These are phyloP conservation scores for Falco naumanni DNA, from an alignment of 2,797 vertebrate genomes.

Conservation along the genomic window DNA sequence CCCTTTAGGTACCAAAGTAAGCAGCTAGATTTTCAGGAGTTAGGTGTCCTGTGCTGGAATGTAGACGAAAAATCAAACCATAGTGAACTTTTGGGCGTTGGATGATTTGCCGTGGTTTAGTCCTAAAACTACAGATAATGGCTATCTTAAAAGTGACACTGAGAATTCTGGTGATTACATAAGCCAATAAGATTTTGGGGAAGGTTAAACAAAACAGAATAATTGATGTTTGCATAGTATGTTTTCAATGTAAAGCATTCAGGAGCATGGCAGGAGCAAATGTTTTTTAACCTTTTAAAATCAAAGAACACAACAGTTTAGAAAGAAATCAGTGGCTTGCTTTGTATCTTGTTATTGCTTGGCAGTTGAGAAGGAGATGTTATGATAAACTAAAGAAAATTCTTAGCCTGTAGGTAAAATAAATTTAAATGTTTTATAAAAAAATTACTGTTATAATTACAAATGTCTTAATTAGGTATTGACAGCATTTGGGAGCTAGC, in stretches of 20 bases:
- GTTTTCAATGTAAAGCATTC: neutral
- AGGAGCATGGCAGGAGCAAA: neutral
- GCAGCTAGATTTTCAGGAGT: neutral
- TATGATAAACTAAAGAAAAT: neutral
- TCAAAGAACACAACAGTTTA: neutral
- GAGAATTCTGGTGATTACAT: neutral
- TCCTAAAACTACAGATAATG: neutral
- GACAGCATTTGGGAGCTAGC: neutral
- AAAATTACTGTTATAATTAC: neutral
- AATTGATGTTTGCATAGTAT: neutral
- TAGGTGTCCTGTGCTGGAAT: neutral
- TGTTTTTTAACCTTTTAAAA: slow-evolving; percentile 8
- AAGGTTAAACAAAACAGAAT: neutral
- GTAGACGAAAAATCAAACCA: neutral
- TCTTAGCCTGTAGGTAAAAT: neutral
- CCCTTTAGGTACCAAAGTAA: neutral
- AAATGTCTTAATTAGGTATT: neutral
- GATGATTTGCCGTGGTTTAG: neutral
- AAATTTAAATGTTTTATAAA: neutral
- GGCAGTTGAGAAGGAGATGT: neutral
- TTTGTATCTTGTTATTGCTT: neutral
- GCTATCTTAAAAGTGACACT: neutral
- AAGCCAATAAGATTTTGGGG: neutral
- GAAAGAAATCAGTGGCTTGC: neutral
- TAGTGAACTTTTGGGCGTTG: neutral